These are phyloP conservation scores for Lepilemur septentrionalis DNA, from an alignment of 2,797 vertebrate species.

Conservation along the genomic window DNA sequence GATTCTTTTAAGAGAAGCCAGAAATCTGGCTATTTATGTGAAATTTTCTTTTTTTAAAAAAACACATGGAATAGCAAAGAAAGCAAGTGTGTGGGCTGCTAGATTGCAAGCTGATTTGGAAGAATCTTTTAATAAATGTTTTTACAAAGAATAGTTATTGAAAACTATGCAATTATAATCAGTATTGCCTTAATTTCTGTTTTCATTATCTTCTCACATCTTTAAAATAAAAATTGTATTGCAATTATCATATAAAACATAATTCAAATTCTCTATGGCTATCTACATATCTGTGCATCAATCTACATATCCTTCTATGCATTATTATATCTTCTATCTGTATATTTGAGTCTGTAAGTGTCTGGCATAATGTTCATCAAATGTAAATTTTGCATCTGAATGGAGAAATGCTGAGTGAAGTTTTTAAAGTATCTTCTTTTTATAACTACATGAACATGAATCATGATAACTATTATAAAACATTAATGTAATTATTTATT, in stretches of 20 bases:
- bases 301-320: not conserved
- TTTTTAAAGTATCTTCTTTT: not conserved
- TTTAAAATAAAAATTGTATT: not conserved
- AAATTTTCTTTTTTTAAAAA: not conserved
- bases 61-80: not conserved
- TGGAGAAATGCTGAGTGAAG: not conserved
- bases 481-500: not conserved
- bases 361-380: not conserved
- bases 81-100: not conserved
- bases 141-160: not conserved
- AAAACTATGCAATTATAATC: not conserved
- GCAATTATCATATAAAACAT: not conserved
- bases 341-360: not conserved
- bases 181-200: not conserved
- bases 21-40: not conserved
- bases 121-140: not conserved
- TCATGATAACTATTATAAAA: not conserved
- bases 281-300: not conserved
- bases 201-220: not conserved
- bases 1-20: not conserved
- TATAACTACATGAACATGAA: not conserved
- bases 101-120: not conserved
- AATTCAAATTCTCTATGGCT: not conserved
- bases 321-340: not conserved
- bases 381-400: not conserved